Base-by-base conservation (phyloP, 2,797 vertebrate genomes). In the Poecilia velifera region DNA sequence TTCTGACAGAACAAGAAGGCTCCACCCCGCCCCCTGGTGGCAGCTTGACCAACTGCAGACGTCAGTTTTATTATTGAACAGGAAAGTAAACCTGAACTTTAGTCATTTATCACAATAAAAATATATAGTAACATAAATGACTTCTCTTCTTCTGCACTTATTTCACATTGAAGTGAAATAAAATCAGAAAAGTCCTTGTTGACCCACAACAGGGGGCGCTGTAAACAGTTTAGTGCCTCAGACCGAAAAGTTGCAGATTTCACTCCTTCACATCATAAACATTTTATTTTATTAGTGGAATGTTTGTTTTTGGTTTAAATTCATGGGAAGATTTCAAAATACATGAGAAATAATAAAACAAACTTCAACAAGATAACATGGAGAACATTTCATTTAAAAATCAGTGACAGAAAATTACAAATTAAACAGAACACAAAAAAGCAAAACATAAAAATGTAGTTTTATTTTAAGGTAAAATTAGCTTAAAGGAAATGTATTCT, bases 11-110 rank as follows among this genome's bases (percentile, higher is more conserved):
- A 73, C 72, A 49, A 34, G 43, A 46, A 22, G 7, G 3, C 20
- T 82, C 31, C 70, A 68, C 59, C 80, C 16, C 6, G 43, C 88
- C 82, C 3, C 28, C 28, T 68, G 3, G 46, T 78, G 86, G 76
- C 16, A 12, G 0, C 13, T 12, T 3, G 6, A 0, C 57, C 12
- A 77, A 81, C 72, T 85, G 59, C 87, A 79, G 53, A 6, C 14
- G 22, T 43, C 36, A 62, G 13, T 34, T 62, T 62, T 62, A 18
- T 62, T 62, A 34, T 59, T 59, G 55, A 28, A 3, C 53, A 55
- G 53, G 25, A n/a, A 55, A n/a, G 8, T n/a, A 55, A 55, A 55
- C 8, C 7, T n/a, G 22, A 59, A 59, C 55, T 59, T 57, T 28
- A 31, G 7, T 55, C 18, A 66, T 39, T 39, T 39, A 36, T 16